Evolutionary conservation across 2,888 invertebrate genomes (phyloP), one percentile per base, ranked within the genome.

Genomic region (Cheilosia vulpina): DNA sequence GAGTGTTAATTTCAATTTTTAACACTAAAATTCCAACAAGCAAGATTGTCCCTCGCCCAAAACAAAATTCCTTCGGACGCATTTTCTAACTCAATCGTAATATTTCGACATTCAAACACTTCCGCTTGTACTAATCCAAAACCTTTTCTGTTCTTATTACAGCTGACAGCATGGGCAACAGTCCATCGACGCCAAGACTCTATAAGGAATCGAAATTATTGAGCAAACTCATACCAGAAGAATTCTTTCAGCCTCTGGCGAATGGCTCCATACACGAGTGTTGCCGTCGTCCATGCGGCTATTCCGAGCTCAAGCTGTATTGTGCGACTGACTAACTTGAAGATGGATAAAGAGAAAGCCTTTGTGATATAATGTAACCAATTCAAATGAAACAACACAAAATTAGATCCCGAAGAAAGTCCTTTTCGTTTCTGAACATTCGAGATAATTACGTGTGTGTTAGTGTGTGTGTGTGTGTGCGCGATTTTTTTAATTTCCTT

Each of bases 191-290:
- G 55, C 52, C 71, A 69, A 52, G 73, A 63, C 34, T 57, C 69
- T 55, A 82, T 69, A 71, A 80, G 63, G 82, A 79, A 17, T 60
- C 84, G 21, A 78, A 84, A 60, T 75, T 87, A 15, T 45, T 89
- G 13, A 89, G 88, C 60, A 90, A 90, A 66, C 87, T 87, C 19
- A 85, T 90, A 66, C 88, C 89, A 68, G 89, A 88, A 21, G 88
- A 88, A 19, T 78, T 87, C 52, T 88, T 88, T 55, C 88, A 89
- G 21, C 89, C 90, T 0, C 47, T 89, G n/a, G 9, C 87, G 41
- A 88, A 88, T 73, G 91, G 91, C 4, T 88, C 90, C 43, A 90
- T 89, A 21, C 91, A 91, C 65, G 89, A 89, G 38, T 92, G 91
- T 73, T 92, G 91, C 65, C 89, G 88, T 2, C 88, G 89, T 19